Evolutionary conservation across 2,888 invertebrate species (phyloP).

Genomic region (Pemphredon lugubris): DNA sequence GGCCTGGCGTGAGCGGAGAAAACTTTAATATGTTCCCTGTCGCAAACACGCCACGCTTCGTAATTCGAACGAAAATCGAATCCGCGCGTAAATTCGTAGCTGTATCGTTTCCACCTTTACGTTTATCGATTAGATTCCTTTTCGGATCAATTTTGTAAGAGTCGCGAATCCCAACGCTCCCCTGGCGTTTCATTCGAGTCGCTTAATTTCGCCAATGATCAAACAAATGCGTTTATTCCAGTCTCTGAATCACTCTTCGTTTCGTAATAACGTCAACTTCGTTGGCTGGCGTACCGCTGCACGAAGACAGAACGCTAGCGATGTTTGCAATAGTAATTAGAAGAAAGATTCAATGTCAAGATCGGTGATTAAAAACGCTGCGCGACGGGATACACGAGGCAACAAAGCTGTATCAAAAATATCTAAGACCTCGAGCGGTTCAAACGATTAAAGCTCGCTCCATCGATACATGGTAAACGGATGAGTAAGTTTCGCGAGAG

Average conservation of each 20-base stretch:
- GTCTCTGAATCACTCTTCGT: conserved; percentile 25
- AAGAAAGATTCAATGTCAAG: neutral
- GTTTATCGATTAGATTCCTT: too few relatives aligned
- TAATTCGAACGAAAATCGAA: too few relatives aligned
- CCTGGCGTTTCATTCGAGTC: too few relatives aligned
- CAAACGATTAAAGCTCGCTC: conserved; percentile 10
- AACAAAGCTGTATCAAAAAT: neutral
- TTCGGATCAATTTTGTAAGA: too few relatives aligned
- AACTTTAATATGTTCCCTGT: too few relatives aligned
- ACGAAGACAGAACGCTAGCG: neutral
- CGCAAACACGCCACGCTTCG: too few relatives aligned
- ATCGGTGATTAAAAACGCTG: neutral
- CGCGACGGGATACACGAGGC: neutral
- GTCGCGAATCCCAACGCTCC: neutral
- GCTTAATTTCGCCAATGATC: too few relatives aligned
- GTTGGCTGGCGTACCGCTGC: neutral
- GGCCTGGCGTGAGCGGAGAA: too few relatives aligned
- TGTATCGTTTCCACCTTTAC: too few relatives aligned
- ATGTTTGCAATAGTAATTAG: neutral
- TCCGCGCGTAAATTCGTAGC: too few relatives aligned
- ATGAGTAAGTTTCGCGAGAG: conserved; percentile 19
- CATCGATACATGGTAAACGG: neutral
- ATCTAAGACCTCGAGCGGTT: neutral
- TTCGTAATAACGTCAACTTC: conserved; percentile 24
- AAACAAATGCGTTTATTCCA: conserved; percentile 8